Percentiles rank a stretch among this genome's conserved stretches.
Conservation (phyloP, 2,113 vertebrate species). For the mouse (Mus musculus) region GRCm39 chr14:76124001-76124500, state of each 20-base stretch:
- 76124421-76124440: too few species aligned
- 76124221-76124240: background rate
- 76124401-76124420: too few species aligned
- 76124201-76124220: background rate
- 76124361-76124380: too few species aligned
- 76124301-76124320: too few species aligned
- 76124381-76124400: too few species aligned
- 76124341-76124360: too few species aligned
- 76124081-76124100: background rate
- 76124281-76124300: background rate
- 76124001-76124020: background rate
- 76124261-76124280: fast-evolving
- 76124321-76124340: too few species aligned
- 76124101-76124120: background rate
- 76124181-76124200: background rate
- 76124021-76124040: background rate
- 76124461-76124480: too few species aligned
- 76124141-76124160: too few species aligned
- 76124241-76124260: background rate
- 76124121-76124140: background rate
- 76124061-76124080: background rate
- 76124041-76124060: background rate
- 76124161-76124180: background rate
- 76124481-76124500: too few species aligned
- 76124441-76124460: too few species aligned